Evolutionary conservation across 2,113 vertebrate genomes (phyloP).

Genomic region (Colaptes auratus): DNA sequence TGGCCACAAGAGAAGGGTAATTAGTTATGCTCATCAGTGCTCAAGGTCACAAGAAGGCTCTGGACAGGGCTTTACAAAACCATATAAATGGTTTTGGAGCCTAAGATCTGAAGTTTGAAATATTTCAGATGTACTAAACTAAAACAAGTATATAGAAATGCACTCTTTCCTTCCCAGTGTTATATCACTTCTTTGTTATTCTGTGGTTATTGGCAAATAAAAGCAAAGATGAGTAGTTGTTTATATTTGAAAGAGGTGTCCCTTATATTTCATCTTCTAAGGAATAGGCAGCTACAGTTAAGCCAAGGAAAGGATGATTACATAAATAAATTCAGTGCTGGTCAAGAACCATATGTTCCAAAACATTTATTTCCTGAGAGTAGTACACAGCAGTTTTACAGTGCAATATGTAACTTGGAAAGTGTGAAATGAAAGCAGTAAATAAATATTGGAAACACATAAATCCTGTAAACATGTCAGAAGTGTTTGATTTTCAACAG

Average conservation of each 20-base stretch:
- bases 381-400: conserved; percentile 9
- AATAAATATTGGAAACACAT: background rate
- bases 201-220: background rate
- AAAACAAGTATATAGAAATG: background rate
- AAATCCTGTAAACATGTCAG: background rate
- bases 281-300: background rate
- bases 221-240: background rate
- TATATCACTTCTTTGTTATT: background rate
- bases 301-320: background rate
- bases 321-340: conserved; percentile 9
- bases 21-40: background rate
- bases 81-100: background rate
- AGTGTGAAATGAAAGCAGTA: conserved; percentile 47
- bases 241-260: background rate
- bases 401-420: conserved; percentile 37
- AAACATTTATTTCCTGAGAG: conserved; percentile 28
- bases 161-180: background rate
- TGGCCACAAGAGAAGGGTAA: too few species aligned
- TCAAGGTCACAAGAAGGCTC: background rate
- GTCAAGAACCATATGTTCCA: conserved; percentile 16
- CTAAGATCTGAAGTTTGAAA: background rate
- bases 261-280: background rate
- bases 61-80: background rate
- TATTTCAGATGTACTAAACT: background rate
- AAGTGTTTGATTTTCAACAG: background rate